Percentiles rank a stretch among this genome's conserved stretches.
These are phyloP conservation scores for Sepioteuthis lessoniana DNA, from an alignment of 2,888 invertebrate species.

Conservation along the genomic window DNA sequence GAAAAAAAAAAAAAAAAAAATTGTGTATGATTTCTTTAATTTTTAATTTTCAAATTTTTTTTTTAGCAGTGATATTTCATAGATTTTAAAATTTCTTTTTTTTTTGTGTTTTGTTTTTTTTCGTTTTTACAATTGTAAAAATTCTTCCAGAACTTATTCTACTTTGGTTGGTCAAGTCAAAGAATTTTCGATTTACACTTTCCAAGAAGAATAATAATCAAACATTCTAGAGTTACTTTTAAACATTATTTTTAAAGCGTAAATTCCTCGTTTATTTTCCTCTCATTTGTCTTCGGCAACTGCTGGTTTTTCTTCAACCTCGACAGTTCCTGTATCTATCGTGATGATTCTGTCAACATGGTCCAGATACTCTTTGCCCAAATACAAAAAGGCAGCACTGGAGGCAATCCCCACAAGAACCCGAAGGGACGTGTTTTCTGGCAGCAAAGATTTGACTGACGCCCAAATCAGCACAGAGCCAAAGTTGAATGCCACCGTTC, in stretches of 20 bases:
- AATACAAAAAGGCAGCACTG: conserved; percentile 60
- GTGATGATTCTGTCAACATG: conserved; percentile 41
- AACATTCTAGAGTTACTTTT: not conserved
- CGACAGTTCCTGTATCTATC: not conserved
- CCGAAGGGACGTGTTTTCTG: conserved; percentile 82
- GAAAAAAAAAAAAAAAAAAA: no score
- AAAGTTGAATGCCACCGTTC: conserved; percentile 84
- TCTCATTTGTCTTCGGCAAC: not conserved
- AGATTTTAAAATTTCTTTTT: no score
- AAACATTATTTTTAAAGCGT: not conserved
- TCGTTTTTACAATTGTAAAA: no score
- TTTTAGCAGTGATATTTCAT: no score
- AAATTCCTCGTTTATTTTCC: not conserved
- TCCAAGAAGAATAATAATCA: not conserved
- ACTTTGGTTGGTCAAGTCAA: no score
- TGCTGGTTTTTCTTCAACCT: not conserved
- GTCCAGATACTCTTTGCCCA: conserved; percentile 61
- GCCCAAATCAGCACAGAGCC: conserved; percentile 93
- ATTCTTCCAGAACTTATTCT: no score
- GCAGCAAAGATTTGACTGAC: conserved; percentile 85
- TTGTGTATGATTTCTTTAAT: no score
- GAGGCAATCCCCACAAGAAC: conserved; percentile 81
- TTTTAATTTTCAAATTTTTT: no score
- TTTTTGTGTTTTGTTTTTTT: no score
- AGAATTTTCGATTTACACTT: not conserved